Conservation (phyloP, 2,888 invertebrate species). For the Melinaea marsaeus region DNA sequence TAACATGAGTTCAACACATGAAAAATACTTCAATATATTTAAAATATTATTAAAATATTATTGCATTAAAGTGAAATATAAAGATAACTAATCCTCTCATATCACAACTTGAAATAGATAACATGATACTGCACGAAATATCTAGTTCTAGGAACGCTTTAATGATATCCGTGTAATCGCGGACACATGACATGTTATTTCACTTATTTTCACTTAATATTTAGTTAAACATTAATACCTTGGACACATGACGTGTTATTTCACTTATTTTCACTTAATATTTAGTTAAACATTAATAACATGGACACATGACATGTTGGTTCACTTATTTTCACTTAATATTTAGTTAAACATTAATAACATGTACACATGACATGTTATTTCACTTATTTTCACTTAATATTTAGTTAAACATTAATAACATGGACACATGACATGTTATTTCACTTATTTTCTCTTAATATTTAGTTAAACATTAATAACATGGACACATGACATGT, state of each 20-base stretch:
- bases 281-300: no score
- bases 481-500: neutral
- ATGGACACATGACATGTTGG: no score
- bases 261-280: no score
- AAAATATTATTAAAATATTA: neutral
- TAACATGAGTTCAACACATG: no score
- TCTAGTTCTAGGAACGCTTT: neutral
- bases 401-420: neutral
- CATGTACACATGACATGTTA: neutral
- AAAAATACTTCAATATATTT: no score
- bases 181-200: neutral
- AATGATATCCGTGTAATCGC: neutral
- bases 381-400: neutral
- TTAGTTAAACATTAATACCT: neutral
- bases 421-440: neutral
- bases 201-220: neutral
- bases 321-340: no score
- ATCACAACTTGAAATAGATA: conserved; percentile 3
- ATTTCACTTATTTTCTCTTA: neutral
- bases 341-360: no score
- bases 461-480: no score
- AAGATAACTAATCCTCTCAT: conserved; percentile 1
- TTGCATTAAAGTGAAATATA: no score
- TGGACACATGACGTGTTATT: no score
- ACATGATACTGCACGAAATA: conserved; percentile 1